Percentiles rank a stretch among this genome's conserved stretches.
Evolutionary conservation across 2,113 vertebrate genomes (phyloP).

Genomic region (Notarius quadriscutis): DNA sequence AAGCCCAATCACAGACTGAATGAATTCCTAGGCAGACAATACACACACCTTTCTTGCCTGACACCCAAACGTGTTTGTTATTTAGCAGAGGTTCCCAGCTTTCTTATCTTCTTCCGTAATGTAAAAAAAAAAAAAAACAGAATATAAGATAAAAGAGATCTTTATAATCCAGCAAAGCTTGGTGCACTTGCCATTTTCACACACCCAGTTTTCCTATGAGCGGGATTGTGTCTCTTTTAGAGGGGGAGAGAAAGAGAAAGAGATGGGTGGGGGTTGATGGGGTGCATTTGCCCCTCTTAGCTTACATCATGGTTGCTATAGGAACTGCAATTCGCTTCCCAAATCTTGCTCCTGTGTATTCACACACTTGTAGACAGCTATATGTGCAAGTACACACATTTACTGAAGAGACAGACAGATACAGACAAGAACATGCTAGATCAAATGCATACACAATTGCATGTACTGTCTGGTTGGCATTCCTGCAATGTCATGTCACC

Average conservation of each 20-base stretch:
- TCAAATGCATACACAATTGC: slow-evolving; percentile 30
- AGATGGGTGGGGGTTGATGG: slow-evolving; percentile 40
- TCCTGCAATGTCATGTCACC: slow-evolving; percentile 41
- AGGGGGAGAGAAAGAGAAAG: slow-evolving; percentile 49
- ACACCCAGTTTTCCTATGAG: slow-evolving; percentile 47
- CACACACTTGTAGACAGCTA: slow-evolving; percentile 28
- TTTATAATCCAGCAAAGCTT: slow-evolving; percentile 48
- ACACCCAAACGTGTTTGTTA: slow-evolving; percentile 38
- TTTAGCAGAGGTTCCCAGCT: slow-evolving; percentile 36
- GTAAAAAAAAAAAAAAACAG: background rate
- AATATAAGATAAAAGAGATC: slow-evolving; percentile 19
- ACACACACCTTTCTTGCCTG: slow-evolving; percentile 44
- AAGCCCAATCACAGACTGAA: slow-evolving; percentile 36
- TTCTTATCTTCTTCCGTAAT: slow-evolving; percentile 38
- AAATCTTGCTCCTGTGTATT: slow-evolving; percentile 52
- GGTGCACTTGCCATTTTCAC: slow-evolving; percentile 48
- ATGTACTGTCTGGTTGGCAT: slow-evolving; percentile 33
- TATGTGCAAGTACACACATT: background rate
- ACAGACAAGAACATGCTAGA: slow-evolving; percentile 1
- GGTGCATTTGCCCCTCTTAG: slow-evolving; percentile 54
- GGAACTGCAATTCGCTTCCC: slow-evolving; percentile 59
- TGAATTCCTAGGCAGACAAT: slow-evolving; percentile 49
- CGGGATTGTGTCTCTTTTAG: slow-evolving; percentile 49
- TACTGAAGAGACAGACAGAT: slow-evolving; percentile 12
- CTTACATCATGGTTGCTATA: slow-evolving; percentile 64